These are phyloP conservation scores for Camponotus fellah DNA, from an alignment of 2,888 invertebrate species.

Conservation along the genomic window DNA sequence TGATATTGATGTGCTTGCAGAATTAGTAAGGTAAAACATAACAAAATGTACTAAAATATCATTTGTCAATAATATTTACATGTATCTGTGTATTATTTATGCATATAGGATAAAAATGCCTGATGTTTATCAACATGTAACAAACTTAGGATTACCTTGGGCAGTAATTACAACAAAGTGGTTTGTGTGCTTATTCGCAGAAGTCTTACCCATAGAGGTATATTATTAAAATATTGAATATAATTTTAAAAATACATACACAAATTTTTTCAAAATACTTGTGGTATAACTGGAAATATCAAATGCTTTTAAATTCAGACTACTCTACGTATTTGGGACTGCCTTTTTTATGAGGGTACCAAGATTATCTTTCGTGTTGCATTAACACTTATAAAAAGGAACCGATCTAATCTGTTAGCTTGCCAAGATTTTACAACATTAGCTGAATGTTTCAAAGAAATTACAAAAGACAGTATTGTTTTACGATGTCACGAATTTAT, in stretches of 20 bases:
- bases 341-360: slow-evolving; percentile 97
- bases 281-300: slow-evolving; percentile 16
- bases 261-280: not conserved
- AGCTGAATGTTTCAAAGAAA: slow-evolving; percentile 93
- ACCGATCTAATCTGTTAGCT: slow-evolving; percentile 90
- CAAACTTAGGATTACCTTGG: slow-evolving; percentile 94
- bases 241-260: not conserved
- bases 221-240: slow-evolving; percentile 40
- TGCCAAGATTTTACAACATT: slow-evolving; percentile 94
- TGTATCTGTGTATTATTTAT: not conserved
- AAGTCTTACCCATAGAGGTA: slow-evolving; percentile 96
- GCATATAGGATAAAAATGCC: slow-evolving; percentile 91
- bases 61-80: not conserved
- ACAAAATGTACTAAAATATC: slow-evolving; percentile 4
- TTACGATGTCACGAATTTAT: slow-evolving; percentile 96
- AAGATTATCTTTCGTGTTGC: slow-evolving; percentile 97
- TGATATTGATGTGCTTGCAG: slow-evolving; percentile 96
- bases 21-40: slow-evolving; percentile 89
- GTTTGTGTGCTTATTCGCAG: slow-evolving; percentile 97
- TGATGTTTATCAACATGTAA: slow-evolving; percentile 93
- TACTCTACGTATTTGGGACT: slow-evolving; percentile 98
- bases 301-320: slow-evolving; percentile 87
- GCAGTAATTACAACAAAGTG: slow-evolving; percentile 97
- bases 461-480: slow-evolving; percentile 92
- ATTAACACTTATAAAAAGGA: slow-evolving; percentile 92